Evolutionary conservation across 2,888 invertebrate genomes (phyloP).

Genomic region (Troglohyphantes excavatus): DNA sequence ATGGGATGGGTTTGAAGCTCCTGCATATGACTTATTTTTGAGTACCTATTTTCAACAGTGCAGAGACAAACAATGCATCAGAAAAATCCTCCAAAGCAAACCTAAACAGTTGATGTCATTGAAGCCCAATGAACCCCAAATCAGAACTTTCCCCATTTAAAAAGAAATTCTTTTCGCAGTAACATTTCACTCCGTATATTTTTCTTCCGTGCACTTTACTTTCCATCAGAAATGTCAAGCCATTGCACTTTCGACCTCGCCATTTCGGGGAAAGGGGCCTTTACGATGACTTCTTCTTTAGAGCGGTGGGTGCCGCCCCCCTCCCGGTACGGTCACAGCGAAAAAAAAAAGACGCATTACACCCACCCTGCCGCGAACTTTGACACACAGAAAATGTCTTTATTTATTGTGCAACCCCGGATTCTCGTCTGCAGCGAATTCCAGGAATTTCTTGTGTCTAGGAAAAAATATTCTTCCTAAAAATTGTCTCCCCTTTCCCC

Average conservation of each 20-base stretch:
- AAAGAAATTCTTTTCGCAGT: neutral
- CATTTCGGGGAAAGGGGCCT: neutral
- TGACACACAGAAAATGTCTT: constrained; percentile 38
- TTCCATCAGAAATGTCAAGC: neutral
- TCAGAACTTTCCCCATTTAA: neutral
- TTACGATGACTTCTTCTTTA: no score
- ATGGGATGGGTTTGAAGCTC: no score
- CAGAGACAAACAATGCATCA: no score
- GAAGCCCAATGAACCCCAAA: no score
- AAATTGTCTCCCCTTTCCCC: no score
- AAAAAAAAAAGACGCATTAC: constrained; percentile 15
- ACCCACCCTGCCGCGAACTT: constrained; percentile 38
- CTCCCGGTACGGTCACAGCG: constrained; percentile 15
- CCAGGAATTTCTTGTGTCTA: constrained; percentile 35
- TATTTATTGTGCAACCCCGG: constrained; percentile 56
- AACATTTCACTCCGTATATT: neutral
- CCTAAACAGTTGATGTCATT: no score
- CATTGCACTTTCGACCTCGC: constrained; percentile 4
- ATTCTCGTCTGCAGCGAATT: neutral
- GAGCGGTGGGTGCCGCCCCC: constrained; percentile 42
- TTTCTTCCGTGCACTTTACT: neutral
- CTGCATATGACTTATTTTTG: no score
- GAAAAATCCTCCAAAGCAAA: no score
- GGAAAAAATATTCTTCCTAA: neutral
- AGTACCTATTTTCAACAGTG: no score